A percentile compares a stretch with the other conserved stretches of the same genome.
Evolutionary conservation across 2,797 vertebrate species (phyloP).

Genomic region (Tapera naevia): DNA sequence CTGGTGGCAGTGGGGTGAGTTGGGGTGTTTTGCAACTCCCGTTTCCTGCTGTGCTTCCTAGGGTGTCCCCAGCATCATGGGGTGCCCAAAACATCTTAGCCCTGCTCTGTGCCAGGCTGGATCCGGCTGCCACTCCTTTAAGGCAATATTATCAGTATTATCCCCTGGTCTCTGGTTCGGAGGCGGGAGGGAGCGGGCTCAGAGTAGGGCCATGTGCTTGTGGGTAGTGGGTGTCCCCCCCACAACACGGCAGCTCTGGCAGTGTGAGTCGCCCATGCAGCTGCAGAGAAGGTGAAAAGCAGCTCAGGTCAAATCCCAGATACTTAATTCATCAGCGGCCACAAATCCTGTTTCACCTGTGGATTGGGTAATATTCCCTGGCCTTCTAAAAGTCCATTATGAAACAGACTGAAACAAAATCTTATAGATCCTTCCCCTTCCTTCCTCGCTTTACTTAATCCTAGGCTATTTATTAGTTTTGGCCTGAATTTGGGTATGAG

Average conservation of each 20-base stretch:
- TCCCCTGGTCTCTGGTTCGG: fast-evolving
- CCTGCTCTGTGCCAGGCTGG: fast-evolving
- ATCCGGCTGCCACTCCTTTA: fast-evolving
- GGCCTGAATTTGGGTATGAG: not conserved
- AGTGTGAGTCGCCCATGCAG: fast-evolving
- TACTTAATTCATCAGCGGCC: not conserved
- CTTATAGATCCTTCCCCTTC: not conserved
- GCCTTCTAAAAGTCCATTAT: not conserved
- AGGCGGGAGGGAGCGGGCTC: not conserved
- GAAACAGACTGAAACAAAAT: not conserved
- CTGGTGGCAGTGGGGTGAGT: not conserved
- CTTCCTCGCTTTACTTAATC: not conserved
- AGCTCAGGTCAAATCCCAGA: not conserved
- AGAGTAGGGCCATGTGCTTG: not conserved
- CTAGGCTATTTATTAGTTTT: not conserved
- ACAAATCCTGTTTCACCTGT: not conserved
- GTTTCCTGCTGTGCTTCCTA: fast-evolving
- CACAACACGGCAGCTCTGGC: fast-evolving
- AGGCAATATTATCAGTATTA: fast-evolving
- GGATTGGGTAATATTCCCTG: not conserved
- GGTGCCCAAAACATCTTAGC: not conserved
- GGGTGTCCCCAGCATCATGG: fast-evolving
- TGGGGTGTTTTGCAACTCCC: fast-evolving
- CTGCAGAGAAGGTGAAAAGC: not conserved
- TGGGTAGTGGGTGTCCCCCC: no score